Conservation (phyloP, 2,113 vertebrate genomes). For the Cynopterus brachyotis region DNA sequence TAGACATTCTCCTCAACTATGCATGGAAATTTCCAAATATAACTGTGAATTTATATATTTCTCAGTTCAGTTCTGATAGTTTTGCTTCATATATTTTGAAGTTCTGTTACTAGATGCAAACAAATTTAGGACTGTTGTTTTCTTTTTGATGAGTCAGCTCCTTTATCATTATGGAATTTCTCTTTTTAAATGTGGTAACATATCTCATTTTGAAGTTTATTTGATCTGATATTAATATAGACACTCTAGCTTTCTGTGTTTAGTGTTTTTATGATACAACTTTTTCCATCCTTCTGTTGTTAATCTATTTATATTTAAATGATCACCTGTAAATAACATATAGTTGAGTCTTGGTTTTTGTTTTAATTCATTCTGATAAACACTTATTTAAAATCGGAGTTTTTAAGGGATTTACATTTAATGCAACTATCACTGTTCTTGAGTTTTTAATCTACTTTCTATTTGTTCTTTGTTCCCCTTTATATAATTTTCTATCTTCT, state of each 20-base stretch:
- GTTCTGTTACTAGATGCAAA: background rate
- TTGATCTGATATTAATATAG: background rate
- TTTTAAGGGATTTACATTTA: background rate
- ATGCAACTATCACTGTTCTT: background rate
- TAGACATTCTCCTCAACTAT: background rate
- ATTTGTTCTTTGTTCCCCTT: background rate
- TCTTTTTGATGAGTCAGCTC: background rate
- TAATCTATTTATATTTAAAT: background rate
- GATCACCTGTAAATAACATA: background rate
- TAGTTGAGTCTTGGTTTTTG: background rate
- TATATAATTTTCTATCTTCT: background rate
- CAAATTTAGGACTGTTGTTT: background rate
- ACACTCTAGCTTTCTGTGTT: background rate
- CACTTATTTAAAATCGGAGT: background rate
- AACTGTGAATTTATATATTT: background rate
- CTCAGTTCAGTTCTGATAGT: background rate
- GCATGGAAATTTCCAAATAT: background rate
- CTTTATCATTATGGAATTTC: background rate
- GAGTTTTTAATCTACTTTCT: background rate
- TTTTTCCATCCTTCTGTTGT: background rate
- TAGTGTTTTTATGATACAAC: background rate
- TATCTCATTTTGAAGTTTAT: background rate
- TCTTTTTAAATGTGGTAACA: background rate
- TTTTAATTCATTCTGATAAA: background rate
- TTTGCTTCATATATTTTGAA: background rate